Percentiles rank a stretch among this genome's conserved stretches.
Conservation (phyloP, 1,140 invertebrate genomes). For the Drosophila kohkoa region DNA sequence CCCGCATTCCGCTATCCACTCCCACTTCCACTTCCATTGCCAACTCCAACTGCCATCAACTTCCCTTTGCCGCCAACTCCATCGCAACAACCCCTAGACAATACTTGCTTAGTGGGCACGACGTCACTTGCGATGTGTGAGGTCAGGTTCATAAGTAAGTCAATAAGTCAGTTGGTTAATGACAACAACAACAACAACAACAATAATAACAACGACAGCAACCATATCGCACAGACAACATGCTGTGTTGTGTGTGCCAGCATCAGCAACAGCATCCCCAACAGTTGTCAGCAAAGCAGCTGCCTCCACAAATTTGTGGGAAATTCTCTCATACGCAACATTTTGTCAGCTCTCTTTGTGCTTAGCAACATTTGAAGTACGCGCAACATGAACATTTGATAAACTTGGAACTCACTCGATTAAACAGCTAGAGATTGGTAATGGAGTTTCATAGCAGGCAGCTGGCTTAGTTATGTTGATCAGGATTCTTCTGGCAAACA, state of each 20-base stretch:
- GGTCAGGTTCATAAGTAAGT: conserved; percentile 81
- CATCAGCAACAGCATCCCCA: conserved; percentile 17
- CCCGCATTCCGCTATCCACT: no score
- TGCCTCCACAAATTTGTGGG: conserved; percentile 4
- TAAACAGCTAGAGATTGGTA: background rate
- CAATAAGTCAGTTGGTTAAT: conserved; percentile 81
- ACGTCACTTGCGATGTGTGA: conserved; percentile 60
- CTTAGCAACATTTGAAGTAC: conserved; percentile 42
- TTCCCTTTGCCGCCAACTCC: background rate
- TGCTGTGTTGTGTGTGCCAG: background rate
- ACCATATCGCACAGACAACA: conserved; percentile 20
- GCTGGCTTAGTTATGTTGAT: no score
- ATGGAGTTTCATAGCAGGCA: background rate
- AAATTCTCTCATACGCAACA: conserved; percentile 34
- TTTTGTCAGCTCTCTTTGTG: conserved; percentile 45
- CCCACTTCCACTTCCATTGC: background rate
- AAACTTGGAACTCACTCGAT: background rate
- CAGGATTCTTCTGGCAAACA: no score
- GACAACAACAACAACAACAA: conserved; percentile 53
- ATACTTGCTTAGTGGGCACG: conserved; percentile 35
- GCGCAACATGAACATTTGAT: conserved; percentile 22
- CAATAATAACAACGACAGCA: conserved; percentile 34
- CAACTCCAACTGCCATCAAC: background rate
- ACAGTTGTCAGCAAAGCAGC: background rate
- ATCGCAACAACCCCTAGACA: conserved; percentile 27